Evolutionary conservation across 2,888 invertebrate species (phyloP), one percentile per base, ranked within the genome.

Genomic region (Acronicta aceris): DNA sequence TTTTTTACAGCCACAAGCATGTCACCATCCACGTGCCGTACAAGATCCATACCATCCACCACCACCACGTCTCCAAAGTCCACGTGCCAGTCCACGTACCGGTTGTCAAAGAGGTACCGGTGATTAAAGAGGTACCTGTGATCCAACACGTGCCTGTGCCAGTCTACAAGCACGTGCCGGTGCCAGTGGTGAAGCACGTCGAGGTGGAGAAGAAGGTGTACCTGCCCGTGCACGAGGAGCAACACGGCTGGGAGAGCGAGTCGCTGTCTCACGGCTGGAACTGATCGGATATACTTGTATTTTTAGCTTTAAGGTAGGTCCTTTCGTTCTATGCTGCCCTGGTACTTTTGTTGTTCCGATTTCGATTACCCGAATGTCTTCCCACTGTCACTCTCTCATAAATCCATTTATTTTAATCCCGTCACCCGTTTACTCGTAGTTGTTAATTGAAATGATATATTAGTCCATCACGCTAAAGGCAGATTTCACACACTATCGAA

Each of bases 21-120:
- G 91, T 94, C 5, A 93, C 89, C 17, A 94, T 94, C 83, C 94
- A 94, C 84, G 94, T 94, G 0, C 94, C 94, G 0, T 94, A 94
- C 89, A 94, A 94, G 71, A 80, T 94, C 40, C 93, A 93, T 79
- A 94, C 93, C 1, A 82, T 93, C 75, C 94, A 94, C 74, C 94
- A 94, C 65, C 94, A 94, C 82, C 94, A 94, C 85, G 93, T 93
- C 2, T 86, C 87, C n/a, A 94, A 93, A 65, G 89, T 93, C 0
- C 91, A 87, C 50, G 86, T 89, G 0, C 92, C 92, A 0, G 89
- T 91, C 0, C 93, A 92, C 68, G 92, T 92, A 6, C 93, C 93
- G 0, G 93, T 94, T 0, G 83, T 92, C 15, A 94, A 94, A 50
- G 93, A 94, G 53, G 93, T 94, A 10, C 86, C 76, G n/a, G 92